These are phyloP conservation scores for Lasiurus cinereus DNA, from an alignment of 2,113 vertebrate species.

Conservation along the genomic window DNA sequence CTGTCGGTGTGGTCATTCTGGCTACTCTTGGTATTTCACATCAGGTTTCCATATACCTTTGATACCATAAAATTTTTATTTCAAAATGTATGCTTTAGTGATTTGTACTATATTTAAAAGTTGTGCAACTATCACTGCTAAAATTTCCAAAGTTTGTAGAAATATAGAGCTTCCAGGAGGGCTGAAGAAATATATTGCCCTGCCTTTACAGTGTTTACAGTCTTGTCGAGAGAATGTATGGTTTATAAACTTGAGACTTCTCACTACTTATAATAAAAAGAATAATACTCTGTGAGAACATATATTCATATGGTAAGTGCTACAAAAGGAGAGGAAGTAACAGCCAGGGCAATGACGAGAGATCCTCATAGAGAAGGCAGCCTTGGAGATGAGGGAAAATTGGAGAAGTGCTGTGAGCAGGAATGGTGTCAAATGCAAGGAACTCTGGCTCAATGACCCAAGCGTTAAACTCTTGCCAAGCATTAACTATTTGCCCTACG, in stretches of 20 bases:
- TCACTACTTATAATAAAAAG: neutral
- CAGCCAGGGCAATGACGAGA: neutral
- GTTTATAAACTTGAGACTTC: neutral
- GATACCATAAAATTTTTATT: neutral
- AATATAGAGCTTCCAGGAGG: neutral
- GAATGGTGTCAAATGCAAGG: neutral
- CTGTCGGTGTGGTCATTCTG: neutral
- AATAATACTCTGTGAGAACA: neutral
- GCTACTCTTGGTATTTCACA: neutral
- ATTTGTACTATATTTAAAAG: neutral
- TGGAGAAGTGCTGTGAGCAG: neutral
- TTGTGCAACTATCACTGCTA: neutral
- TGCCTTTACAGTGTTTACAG: neutral
- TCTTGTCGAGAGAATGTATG: neutral
- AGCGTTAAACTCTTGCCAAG: constrained; percentile 33
- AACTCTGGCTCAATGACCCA: neutral
- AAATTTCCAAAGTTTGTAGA: neutral
- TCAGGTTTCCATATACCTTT: neutral
- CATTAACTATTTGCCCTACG: constrained; percentile 1
- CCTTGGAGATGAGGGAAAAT: neutral
- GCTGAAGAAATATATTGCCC: neutral
- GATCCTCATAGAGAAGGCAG: neutral
- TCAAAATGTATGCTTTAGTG: neutral
- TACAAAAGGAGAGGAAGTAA: neutral
- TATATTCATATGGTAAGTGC: neutral